Base-by-base conservation (phyloP, 2,797 vertebrate species). In the Malurus leucopterus region DNA sequence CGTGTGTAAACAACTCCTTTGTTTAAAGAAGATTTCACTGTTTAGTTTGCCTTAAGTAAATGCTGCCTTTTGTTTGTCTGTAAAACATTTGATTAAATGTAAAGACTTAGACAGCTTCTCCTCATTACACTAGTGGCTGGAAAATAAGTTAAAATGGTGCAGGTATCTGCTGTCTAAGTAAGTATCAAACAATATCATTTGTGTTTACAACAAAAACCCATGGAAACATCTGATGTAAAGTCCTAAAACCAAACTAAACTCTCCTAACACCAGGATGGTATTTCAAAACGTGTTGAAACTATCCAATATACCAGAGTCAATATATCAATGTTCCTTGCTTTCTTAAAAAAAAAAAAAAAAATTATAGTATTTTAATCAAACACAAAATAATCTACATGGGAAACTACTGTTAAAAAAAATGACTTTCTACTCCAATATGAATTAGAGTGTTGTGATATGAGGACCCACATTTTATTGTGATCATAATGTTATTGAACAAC, bases 11-110 rank as follows among this genome's bases (percentile, higher is more conserved):
- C 97, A 95, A 94, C 75, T 93, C 95, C 95, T 96, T 96, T 98
- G 97, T 98, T 97, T 98, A 97, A 97, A 97, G 96, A 98, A 97
- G 97, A 97, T 98, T 97, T 96, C 96, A 93, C 90, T 98, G 96
- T 97, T 98, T 98, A 97, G 96, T 96, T 98, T 97, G 97, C 94
- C 96, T 98, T 97, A 98, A 97, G 96, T 97, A 98, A 98, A 97
- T 96, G 95, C 96, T 97, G 97, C 92, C 96, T 89, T 96, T 96
- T 97, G 96, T 98, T 98, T 98, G 97, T 97, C 97, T 90, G 94
- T 96, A 97, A 97, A 98, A 96, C 96, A 97, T 97, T 97, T 96
- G 96, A 97, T 97, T 97, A 96, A 96, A 97, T 93, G 93, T 97
- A 95, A 94, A 92, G 96, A 95, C 96, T 96, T 96, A 92, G 94